Conservation (phyloP, 2,888 invertebrate genomes). For the Campoletis raptor region DNA sequence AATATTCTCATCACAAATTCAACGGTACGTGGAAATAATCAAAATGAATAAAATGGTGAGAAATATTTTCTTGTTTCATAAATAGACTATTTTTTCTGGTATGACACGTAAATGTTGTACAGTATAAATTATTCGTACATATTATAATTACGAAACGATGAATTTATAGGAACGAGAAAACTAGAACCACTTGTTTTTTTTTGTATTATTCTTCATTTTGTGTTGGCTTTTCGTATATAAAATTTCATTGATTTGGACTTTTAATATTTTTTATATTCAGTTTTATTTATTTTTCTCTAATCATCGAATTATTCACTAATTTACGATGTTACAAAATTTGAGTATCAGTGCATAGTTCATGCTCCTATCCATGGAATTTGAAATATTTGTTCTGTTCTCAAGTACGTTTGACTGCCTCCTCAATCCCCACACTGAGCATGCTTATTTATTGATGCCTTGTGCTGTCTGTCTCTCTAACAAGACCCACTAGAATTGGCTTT, state of each 20-base stretch:
- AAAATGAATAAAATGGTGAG: too few species aligned
- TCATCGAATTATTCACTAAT: neutral
- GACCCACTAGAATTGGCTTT: constrained; percentile 3
- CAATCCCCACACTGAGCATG: constrained; percentile 1
- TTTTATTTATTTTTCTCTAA: neutral
- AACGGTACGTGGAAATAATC: neutral
- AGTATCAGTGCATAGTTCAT: neutral
- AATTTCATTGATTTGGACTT: neutral
- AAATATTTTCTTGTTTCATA: too few species aligned
- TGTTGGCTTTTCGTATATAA: neutral
- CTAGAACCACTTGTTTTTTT: neutral
- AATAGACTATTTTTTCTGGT: too few species aligned
- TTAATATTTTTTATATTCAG: neutral
- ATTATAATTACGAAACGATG: neutral
- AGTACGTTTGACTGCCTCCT: constrained; percentile 3
- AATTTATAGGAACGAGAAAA: neutral
- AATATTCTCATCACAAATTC: neutral
- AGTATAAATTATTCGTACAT: neutral
- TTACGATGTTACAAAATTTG: neutral
- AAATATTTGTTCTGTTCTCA: neutral
- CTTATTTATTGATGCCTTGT: constrained; percentile 29
- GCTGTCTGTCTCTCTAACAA: constrained; percentile 21
- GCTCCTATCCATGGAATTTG: neutral
- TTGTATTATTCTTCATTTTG: neutral
- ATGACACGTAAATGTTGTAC: neutral